These are phyloP conservation scores for Coreoperca whiteheadi DNA, from an alignment of 2,113 vertebrate species.

Conservation along the genomic window DNA sequence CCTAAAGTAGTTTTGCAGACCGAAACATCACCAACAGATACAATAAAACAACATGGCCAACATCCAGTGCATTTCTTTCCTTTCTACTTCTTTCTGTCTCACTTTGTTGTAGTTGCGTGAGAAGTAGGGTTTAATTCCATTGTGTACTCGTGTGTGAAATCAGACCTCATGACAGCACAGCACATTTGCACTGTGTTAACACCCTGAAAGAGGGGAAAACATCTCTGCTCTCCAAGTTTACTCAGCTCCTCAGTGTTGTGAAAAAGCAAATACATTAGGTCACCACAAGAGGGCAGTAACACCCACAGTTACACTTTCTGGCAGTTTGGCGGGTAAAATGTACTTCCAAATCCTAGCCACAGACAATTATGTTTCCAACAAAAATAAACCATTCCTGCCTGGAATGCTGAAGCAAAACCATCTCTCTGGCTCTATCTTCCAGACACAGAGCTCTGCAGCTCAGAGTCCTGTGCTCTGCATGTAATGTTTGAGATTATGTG, in stretches of 20 bases:
- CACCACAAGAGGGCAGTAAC: constrained; percentile 76
- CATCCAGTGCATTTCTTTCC: neutral
- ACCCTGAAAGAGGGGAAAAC: constrained; percentile 44
- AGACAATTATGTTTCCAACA: constrained; percentile 84
- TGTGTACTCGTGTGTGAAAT: constrained; percentile 29
- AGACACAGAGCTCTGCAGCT: constrained; percentile 49
- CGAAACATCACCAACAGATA: constrained; percentile 9
- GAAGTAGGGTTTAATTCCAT: constrained; percentile 16
- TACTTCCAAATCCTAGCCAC: constrained; percentile 80
- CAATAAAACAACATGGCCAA: neutral
- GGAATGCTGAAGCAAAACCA: constrained; percentile 80
- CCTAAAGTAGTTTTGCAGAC: neutral
- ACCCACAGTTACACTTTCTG: constrained; percentile 46
- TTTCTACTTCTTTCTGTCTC: neutral
- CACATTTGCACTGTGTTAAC: constrained; percentile 54
- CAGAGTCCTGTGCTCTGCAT: constrained; percentile 31
- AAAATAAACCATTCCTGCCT: constrained; percentile 83
- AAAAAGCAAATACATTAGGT: constrained; percentile 48
- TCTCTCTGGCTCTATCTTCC: constrained; percentile 70
- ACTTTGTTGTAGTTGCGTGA: constrained; percentile 11
- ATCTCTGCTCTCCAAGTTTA: constrained; percentile 29
- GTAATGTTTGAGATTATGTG: constrained; percentile 65
- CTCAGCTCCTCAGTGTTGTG: constrained; percentile 12
- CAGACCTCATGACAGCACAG: constrained; percentile 41
- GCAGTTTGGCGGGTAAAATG: constrained; percentile 72